These are phyloP conservation scores for Thera obeliscata DNA, from an alignment of 2,888 invertebrate species.

Conservation along the genomic window DNA sequence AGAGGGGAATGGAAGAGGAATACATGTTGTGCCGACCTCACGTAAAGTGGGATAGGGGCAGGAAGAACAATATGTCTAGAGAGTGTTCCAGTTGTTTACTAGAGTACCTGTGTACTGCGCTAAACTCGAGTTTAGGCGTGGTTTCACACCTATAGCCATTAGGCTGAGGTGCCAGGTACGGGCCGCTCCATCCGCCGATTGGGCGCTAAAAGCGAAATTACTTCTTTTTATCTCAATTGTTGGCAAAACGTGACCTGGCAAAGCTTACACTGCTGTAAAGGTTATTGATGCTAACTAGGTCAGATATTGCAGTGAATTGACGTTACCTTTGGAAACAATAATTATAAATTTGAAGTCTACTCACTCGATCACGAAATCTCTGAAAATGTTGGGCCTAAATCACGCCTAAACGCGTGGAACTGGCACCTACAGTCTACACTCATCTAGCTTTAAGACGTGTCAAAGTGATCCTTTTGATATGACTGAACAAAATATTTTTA, in stretches of 20 bases:
- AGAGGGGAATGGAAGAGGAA: too few relatives aligned
- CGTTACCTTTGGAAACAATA: neutral
- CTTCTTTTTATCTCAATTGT: conserved; percentile 43
- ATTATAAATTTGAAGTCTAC: too few relatives aligned
- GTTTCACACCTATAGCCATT: conserved; percentile 60
- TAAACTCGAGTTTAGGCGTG: conserved; percentile 20
- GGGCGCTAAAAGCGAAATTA: conserved; percentile 31
- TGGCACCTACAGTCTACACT: too few relatives aligned
- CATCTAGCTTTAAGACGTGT: too few relatives aligned
- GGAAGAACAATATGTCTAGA: too few relatives aligned
- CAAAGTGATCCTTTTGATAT: too few relatives aligned
- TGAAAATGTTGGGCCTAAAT: too few relatives aligned
- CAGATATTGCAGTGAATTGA: neutral
- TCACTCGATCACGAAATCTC: too few relatives aligned
- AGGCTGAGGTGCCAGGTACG: conserved; percentile 55
- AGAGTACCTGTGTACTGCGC: neutral
- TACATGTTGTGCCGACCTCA: too few relatives aligned
- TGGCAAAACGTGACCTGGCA: conserved; percentile 15
- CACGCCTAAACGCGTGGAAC: too few relatives aligned
- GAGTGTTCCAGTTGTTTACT: neutral
- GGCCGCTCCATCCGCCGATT: conserved; percentile 42
- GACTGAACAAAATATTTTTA: too few relatives aligned
- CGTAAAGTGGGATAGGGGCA: too few relatives aligned
- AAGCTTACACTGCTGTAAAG: neutral
- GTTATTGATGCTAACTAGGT: conserved; percentile 16